Evolutionary conservation across 1,140 invertebrate genomes (phyloP).

Genomic region (Drosophila sturtevanti): DNA sequence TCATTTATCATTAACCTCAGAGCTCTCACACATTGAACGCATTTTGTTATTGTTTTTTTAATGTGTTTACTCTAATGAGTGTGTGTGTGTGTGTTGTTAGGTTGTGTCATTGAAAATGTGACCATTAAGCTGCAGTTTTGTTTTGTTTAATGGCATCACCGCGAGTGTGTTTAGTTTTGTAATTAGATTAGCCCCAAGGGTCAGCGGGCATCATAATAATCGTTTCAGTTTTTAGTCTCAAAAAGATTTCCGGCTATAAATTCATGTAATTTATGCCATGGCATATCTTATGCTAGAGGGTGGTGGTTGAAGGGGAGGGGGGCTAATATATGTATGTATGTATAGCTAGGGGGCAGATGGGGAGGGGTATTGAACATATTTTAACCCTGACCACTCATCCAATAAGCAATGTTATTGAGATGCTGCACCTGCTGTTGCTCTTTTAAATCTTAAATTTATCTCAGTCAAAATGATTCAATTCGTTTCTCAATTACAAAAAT

Average conservation of each 20-base stretch:
- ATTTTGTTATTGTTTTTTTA: background rate
- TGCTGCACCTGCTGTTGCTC: constrained; percentile 28
- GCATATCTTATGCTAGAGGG: no score
- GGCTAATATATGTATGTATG: no score
- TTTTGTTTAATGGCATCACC: background rate
- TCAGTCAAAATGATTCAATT: constrained; percentile 55
- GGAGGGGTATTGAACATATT: background rate
- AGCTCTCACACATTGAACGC: background rate
- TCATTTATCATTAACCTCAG: constrained; percentile 3
- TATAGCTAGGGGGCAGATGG: no score
- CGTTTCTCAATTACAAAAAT: constrained; percentile 27
- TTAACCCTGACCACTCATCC: constrained; percentile 3
- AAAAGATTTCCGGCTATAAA: constrained; percentile 9
- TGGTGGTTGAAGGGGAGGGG: no score
- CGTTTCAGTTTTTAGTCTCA: background rate
- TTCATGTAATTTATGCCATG: constrained; percentile 1
- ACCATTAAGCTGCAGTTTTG: constrained; percentile 3
- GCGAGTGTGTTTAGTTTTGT: constrained; percentile 3
- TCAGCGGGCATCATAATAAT: constrained; percentile 6
- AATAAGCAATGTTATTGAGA: constrained; percentile 7
- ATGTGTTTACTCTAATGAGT: background rate
- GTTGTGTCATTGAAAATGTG: constrained; percentile 8
- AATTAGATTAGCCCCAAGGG: constrained; percentile 8
- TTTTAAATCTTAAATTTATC: constrained; percentile 33
- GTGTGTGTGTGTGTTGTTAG: no score